These are phyloP conservation scores for Lamellibrachia columna DNA, from an alignment of 2,888 invertebrate species.

Conservation along the genomic window DNA sequence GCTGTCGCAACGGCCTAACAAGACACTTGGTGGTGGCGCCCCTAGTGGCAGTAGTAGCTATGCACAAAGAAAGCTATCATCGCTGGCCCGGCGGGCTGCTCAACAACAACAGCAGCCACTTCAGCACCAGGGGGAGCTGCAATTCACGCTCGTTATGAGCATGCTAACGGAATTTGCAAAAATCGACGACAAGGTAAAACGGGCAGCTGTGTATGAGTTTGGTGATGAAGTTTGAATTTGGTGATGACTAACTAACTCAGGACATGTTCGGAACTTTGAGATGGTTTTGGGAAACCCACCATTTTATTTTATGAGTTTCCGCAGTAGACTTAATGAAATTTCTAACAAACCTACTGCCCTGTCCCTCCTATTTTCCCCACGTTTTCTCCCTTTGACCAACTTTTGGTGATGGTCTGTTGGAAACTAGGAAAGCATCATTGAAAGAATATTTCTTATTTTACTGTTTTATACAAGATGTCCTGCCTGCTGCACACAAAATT, in stretches of 20 bases:
- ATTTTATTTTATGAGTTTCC: not conserved
- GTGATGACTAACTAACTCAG: not conserved
- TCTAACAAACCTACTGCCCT: not conserved
- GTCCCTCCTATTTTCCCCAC: not conserved
- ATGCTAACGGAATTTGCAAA: constrained; percentile 11
- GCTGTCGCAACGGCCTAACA: not conserved
- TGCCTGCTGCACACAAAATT: not conserved
- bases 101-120: not conserved
- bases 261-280: not conserved
- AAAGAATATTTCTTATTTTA: not conserved
- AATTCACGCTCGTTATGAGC: constrained; percentile 11
- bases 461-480: not conserved
- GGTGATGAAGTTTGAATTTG: not conserved
- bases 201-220: not conserved
- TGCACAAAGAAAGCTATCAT: constrained; percentile 9
- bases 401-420: not conserved
- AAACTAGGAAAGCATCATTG: not conserved
- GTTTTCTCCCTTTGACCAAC: not conserved
- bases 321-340: not conserved
- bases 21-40: not conserved
- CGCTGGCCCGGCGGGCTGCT: not conserved
- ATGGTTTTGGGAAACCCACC: not conserved
- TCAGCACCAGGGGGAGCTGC: constrained; percentile 6
- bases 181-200: constrained; percentile 1
- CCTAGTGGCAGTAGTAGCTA: not conserved